Evolutionary conservation across 2,113 vertebrate species (phyloP), one percentile per base, ranked within the genome.

Genomic region (Onychostruthus taczanowskii): DNA sequence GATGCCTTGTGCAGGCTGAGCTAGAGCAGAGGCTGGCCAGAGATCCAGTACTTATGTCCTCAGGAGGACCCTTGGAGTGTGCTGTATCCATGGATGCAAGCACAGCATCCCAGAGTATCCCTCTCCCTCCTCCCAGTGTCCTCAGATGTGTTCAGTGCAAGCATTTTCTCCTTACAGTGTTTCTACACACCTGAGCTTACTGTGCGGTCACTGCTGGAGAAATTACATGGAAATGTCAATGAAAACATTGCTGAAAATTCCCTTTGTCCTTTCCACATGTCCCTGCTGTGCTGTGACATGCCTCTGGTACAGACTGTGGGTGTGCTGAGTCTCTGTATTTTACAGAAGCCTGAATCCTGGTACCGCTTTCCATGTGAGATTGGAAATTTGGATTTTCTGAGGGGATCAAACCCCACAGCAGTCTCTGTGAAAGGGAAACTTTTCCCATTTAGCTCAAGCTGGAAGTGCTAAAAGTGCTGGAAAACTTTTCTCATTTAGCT

Each of bases 111-210:
- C 59, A 23, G 14, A 67, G 24, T 0, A 35, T 8, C 35, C 33
- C 21, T 6, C 10, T 87, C 7, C 18, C 16, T 41, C 20, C 16
- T 50, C 43, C 23, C 11, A 19, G 10, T 6, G 5, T 7, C 15
- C 39, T 30, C 47, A 43, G 13, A 5, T 0, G 0, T 1, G 4
- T 6, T 21, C 44, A 24, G 21, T 5, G 27, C 11, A 13, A 18
- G 4, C 4, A 11, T 33, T 74, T 56, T 9, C 7, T 61, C 43
- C 43, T 61, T 12, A 3, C 1, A 0, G 15, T 27, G 10, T 31
- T 63, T 19, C 33, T 17, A 0, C 1, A 0, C 11, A 16, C 46
- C 62, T 64, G 58, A 35, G 6, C 2, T 28, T 11, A 1, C 0
- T 23, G 12, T 12, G 16, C 30, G 37, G 4, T 58, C n/a, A 2